A percentile compares a stretch with the other conserved stretches of the same genome.
phyloP scores from a whole-genome alignment of 2,113 vertebrate species.

The Ceuthmochares aereus region DNA sequence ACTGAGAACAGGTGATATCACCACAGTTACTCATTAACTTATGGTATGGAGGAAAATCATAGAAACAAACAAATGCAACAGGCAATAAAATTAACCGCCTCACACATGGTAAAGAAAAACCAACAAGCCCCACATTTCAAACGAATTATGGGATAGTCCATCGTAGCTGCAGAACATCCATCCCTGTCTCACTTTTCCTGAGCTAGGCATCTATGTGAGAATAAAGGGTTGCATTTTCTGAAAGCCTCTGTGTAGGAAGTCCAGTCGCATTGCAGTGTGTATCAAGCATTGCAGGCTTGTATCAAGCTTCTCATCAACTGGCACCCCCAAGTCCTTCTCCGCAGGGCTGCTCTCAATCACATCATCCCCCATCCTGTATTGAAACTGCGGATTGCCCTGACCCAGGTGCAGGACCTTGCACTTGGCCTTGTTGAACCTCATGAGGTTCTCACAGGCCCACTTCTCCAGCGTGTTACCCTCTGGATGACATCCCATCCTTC shows the following conservation, averaged over 20 bases:
- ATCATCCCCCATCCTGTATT: too few species aligned
- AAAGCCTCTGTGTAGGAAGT: background rate
- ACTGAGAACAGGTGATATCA: background rate
- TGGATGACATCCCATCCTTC: too few species aligned
- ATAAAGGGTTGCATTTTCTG: background rate
- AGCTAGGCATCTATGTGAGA: background rate
- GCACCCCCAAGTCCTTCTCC: too few species aligned
- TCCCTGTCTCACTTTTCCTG: background rate
- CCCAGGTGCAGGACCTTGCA: too few species aligned
- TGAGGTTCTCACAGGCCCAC: too few species aligned
- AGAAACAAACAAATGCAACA: background rate
- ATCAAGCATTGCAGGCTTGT: too few species aligned
- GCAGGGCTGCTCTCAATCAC: too few species aligned
- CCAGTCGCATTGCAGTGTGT: too few species aligned
- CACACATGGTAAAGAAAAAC: background rate
- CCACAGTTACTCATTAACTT: constrained; percentile 48
- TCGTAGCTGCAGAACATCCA: background rate
- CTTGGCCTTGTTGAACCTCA: too few species aligned
- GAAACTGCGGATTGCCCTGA: too few species aligned
- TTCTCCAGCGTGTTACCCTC: too few species aligned
- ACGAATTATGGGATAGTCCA: fast-evolving
- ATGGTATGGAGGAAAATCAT: background rate
- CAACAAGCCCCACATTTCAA: background rate
- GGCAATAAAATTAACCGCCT: background rate
- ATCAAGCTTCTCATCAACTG: too few species aligned